Evolutionary conservation across 2,888 invertebrate species (phyloP), one percentile per base, ranked within the genome.

Genomic region (Phytoseiulus persimilis): DNA sequence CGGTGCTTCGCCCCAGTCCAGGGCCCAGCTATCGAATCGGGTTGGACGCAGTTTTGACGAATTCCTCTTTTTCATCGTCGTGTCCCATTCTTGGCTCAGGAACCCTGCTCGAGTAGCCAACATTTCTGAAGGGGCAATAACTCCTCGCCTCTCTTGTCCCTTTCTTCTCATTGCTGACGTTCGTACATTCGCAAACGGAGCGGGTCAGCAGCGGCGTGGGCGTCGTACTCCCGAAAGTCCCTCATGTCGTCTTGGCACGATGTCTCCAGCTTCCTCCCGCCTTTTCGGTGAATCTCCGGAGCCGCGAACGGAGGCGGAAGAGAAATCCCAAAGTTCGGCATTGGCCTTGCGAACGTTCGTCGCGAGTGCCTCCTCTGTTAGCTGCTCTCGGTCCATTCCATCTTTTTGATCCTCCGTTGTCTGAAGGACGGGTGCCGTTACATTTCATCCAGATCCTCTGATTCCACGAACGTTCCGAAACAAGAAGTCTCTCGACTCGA

Each of bases 81-180:
- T 65, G 5, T 23, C 65, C 18, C 65, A 65, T 65, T 65, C 65
- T 65, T 65, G 65, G 65, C 65, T 65, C 65, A 14, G 65, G 1
- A 65, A 65, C 65, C 18, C 65, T 65, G 5, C 65, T 65, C 65
- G 46, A 65, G 65, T 65, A 18, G 65, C 14, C 14, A 28, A 65
- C 65, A 65, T 65, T 65, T 65, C 65, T 65, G 65, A 65, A 65
- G 65, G 11, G 65, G 65, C 65, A 65, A 65, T 65, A 65, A 65
- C 65, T 65, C 65, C 65, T 65, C 65, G 65, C 65, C 18, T 65
- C 65, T 18, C 65, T 65, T 65, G 65, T 65, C 65, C 65, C 65
- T 65, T 65, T 65, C 65, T 65, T 65, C 65, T 65, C 65, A 65
- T 65, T 65, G 65, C 65, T 65, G 65, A 65, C 65, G 65, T 65